A percentile compares a stretch with the other conserved stretches of the same genome.
phyloP scores from a whole-genome alignment of 2,797 vertebrate species.

The Poeciliopsis presidionis region DNA sequence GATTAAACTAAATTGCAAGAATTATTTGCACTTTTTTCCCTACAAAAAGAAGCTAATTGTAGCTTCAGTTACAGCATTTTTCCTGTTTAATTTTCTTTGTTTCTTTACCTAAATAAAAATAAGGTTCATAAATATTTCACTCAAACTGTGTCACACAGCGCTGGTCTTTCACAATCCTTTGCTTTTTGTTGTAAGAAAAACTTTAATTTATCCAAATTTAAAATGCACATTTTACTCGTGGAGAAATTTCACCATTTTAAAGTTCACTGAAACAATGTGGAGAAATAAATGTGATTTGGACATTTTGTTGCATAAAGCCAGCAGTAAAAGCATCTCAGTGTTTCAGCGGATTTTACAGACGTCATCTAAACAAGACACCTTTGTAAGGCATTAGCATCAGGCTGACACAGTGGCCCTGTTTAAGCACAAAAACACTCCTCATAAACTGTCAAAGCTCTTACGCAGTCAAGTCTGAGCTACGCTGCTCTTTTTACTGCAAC shows the following conservation, averaged over 20 bases:
- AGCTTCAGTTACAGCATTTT: not conserved
- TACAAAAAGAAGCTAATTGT: not conserved
- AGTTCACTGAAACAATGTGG: not conserved
- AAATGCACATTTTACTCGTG: not conserved
- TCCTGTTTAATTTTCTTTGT: not conserved
- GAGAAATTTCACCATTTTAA: not conserved
- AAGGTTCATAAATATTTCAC: not conserved
- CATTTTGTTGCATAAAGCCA: not conserved
- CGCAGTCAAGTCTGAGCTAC: slow-evolving; percentile 26
- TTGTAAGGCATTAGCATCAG: slow-evolving; percentile 23
- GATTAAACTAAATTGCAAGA: not conserved
- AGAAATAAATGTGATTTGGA: not conserved
- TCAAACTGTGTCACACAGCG: not conserved
- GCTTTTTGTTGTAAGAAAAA: not conserved
- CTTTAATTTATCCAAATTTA: not conserved
- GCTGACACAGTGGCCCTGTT: slow-evolving; percentile 33
- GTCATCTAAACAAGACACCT: slow-evolving; percentile 9
- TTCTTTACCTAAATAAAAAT: not conserved
- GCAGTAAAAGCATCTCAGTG: slow-evolving; percentile 15
- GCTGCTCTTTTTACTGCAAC: slow-evolving; percentile 50
- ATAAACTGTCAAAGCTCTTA: slow-evolving; percentile 41
- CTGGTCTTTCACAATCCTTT: not conserved
- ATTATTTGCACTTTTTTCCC: not conserved
- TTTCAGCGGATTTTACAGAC: slow-evolving; percentile 21
- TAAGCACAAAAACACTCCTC: slow-evolving; percentile 26